A percentile compares a stretch with the other conserved stretches of the same genome.
Conservation (phyloP, 2,797 vertebrate genomes). For the Myotis planiceps region DNA sequence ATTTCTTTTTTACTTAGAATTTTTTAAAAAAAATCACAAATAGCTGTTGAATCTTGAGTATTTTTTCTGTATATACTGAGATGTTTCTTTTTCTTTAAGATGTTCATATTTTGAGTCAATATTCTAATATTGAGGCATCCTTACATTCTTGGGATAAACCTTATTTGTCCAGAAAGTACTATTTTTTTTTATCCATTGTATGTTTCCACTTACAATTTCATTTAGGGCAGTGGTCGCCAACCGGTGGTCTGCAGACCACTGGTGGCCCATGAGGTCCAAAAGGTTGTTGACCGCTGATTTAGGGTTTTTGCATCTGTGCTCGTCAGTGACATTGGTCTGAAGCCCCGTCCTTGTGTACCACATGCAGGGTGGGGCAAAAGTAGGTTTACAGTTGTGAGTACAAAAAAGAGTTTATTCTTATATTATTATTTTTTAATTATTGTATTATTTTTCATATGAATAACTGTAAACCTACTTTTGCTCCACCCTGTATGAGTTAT, state of each 20-base stretch:
- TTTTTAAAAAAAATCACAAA: not conserved
- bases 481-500: not conserved
- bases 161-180: not conserved
- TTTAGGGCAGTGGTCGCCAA: too few relatives aligned
- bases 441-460: not conserved
- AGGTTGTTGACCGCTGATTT: not conserved
- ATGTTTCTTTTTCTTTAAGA: not conserved
- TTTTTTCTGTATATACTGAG: not conserved
- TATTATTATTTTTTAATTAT: not conserved
- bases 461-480: not conserved
- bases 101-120: not conserved
- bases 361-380: not conserved
- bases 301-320: not conserved
- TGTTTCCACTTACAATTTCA: not conserved
- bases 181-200: slow-evolving; percentile 4
- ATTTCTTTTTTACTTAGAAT: not conserved
- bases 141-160: not conserved
- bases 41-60: not conserved
- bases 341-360: not conserved
- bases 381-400: not conserved
- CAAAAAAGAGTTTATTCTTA: not conserved
- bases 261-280: too few relatives aligned
- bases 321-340: not conserved
- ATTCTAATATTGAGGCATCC: not conserved
- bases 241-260: too few relatives aligned